Percentiles rank a stretch among this genome's conserved stretches.
These are phyloP conservation scores for Conistra vaccinii DNA, from an alignment of 2,888 invertebrate genomes.

Conservation along the genomic window DNA sequence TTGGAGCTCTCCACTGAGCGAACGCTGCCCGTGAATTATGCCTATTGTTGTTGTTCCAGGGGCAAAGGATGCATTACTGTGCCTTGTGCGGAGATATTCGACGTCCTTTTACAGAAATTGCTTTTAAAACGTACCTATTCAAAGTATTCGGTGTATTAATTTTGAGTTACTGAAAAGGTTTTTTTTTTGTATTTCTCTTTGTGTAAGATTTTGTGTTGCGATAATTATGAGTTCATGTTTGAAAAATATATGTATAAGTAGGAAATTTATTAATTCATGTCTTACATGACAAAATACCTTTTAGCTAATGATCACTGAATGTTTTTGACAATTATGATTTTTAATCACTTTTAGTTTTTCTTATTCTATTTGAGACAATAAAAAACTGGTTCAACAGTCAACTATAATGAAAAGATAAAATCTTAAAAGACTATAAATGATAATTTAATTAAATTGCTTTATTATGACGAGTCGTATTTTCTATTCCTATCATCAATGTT, in stretches of 20 bases:
- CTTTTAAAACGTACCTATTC: conserved; percentile 60
- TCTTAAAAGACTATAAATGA: too few species aligned
- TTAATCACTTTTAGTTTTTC: neutral
- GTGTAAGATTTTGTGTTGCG: too few species aligned
- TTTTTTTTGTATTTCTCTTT: neutral
- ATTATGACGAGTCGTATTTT: neutral
- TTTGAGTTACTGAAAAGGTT: conserved; percentile 29
- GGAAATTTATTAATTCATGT: neutral
- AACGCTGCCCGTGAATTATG: conserved; percentile 79
- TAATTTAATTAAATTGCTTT: too few species aligned
- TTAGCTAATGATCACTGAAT: neutral
- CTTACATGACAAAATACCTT: neutral
- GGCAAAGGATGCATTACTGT: conserved; percentile 73
- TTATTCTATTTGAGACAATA: neutral
- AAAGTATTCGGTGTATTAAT: conserved; percentile 49
- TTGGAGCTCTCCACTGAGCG: conserved; percentile 77
- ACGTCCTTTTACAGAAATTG: conserved; percentile 65
- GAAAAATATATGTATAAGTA: neutral
- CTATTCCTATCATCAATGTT: neutral
- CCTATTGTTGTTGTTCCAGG: conserved; percentile 80
- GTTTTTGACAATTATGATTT: neutral
- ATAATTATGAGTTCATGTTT: neutral
- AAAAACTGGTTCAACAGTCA: neutral
- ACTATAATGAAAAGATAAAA: neutral
- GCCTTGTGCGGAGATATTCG: conserved; percentile 71